Evolutionary conservation across 2,888 invertebrate species (phyloP).

Genomic region (Scaeva pyrastri): DNA sequence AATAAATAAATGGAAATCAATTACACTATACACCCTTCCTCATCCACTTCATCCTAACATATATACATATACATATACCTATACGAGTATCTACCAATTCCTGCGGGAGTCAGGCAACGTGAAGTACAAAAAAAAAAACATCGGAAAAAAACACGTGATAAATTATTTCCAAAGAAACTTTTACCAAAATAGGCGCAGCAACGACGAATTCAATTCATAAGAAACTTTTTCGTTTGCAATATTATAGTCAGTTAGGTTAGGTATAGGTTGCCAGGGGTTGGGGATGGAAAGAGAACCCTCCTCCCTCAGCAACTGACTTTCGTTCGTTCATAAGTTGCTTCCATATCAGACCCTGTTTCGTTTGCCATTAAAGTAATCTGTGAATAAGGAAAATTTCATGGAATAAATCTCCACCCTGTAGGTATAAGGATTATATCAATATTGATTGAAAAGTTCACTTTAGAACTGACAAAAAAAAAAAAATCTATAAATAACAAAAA

Average conservation of each 20-base stretch:
- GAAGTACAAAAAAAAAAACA: slow-evolving; percentile 16
- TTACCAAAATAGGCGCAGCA: slow-evolving; percentile 50
- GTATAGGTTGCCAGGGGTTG: no score
- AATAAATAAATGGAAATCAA: slow-evolving; percentile 70
- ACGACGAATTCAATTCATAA: slow-evolving; percentile 51
- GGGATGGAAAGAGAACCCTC: no score
- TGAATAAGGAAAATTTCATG: slow-evolving; percentile 42
- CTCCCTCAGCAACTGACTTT: neutral
- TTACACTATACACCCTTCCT: slow-evolving; percentile 41
- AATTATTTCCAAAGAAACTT: slow-evolving; percentile 40
- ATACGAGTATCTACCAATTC: neutral
- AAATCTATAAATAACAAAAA: neutral
- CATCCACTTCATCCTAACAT: neutral
- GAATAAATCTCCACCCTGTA: slow-evolving; percentile 36
- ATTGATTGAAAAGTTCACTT: slow-evolving; percentile 68
- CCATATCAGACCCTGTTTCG: slow-evolving; percentile 5
- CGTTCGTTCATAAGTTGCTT: no score
- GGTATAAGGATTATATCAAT: slow-evolving; percentile 61
- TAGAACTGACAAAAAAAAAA: no score
- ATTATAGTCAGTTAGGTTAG: neutral
- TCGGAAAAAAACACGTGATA: slow-evolving; percentile 29
- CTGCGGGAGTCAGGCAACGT: slow-evolving; percentile 3
- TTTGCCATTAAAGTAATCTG: slow-evolving; percentile 44
- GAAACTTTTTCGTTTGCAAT: slow-evolving; percentile 38
- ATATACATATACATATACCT: no score